Conservation (phyloP, 2,113 vertebrate species). For the Dromiciops gliroides region DNA sequence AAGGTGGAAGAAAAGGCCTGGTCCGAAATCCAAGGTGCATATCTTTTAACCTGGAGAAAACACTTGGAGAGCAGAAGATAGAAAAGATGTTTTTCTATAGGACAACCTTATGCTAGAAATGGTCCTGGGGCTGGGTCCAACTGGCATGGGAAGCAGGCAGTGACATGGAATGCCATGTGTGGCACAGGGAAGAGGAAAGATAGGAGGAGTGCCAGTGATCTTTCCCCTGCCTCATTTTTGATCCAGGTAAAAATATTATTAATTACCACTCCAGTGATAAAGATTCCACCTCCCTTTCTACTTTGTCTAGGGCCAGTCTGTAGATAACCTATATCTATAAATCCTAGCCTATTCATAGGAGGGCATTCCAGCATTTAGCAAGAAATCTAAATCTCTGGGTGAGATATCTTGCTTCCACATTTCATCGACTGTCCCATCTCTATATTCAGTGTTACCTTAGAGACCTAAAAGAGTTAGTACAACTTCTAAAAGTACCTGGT, state of each 20-base stretch:
- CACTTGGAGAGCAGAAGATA: not conserved
- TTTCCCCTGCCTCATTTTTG: not conserved
- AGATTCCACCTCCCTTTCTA: not conserved
- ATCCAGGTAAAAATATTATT: not conserved
- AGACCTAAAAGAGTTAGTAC: constrained; percentile 25
- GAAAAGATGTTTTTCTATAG: not conserved
- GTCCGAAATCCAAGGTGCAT: not conserved
- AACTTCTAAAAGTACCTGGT: constrained; percentile 30
- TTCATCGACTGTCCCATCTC: not conserved
- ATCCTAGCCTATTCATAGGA: not conserved
- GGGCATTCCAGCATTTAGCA: not conserved
- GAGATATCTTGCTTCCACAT: not conserved
- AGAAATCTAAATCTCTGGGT: not conserved
- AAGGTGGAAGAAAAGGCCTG: not conserved
- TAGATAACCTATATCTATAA: not conserved
- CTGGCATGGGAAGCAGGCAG: not conserved
- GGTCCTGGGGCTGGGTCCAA: not conserved
- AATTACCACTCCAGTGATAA: not conserved
- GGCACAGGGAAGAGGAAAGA: not conserved
- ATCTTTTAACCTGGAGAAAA: not conserved
- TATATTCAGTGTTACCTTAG: not conserved
- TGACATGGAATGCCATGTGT: not conserved
- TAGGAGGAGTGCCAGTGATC: not conserved
- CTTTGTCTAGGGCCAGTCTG: not conserved
- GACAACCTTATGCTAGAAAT: not conserved